These are phyloP conservation scores for Borostomias antarcticus DNA, from an alignment of 2,797 vertebrate genomes.

Conservation along the genomic window DNA sequence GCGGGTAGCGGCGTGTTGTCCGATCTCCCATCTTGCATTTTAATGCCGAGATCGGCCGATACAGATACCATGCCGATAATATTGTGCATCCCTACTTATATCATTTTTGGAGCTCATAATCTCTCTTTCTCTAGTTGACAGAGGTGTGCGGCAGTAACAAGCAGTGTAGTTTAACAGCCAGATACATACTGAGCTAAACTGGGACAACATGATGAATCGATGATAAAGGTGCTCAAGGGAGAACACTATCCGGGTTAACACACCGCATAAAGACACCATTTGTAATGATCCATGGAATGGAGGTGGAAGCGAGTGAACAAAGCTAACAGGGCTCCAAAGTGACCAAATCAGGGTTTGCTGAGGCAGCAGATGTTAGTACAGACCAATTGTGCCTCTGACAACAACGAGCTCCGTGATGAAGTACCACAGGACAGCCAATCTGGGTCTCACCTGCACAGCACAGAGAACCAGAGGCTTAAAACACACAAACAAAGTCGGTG, in stretches of 20 bases:
- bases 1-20: too few species aligned
- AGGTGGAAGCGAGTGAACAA: slow-evolving; percentile 51
- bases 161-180: slow-evolving; percentile 66
- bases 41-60: too few species aligned
- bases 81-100: too few species aligned
- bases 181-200: slow-evolving; percentile 76
- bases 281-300: slow-evolving; percentile 67
- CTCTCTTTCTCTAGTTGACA: slow-evolving; percentile 55
- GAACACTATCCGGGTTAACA: slow-evolving; percentile 75
- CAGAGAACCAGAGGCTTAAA: slow-evolving; percentile 20
- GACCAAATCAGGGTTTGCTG: slow-evolving; percentile 76
- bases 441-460: slow-evolving; percentile 73
- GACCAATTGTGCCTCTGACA: slow-evolving; percentile 78
- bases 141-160: slow-evolving; percentile 24
- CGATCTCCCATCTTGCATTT: too few species aligned
- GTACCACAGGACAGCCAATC: slow-evolving; percentile 64
- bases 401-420: slow-evolving; percentile 75
- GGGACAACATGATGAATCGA: slow-evolving; percentile 83
- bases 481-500: slow-evolving; percentile 33
- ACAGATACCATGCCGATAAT: too few species aligned
- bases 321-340: slow-evolving; percentile 68
- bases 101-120: slow-evolving; percentile 53
- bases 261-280: slow-evolving; percentile 67
- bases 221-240: slow-evolving; percentile 72
- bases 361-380: slow-evolving; percentile 69